Conservation (phyloP, 2,797 vertebrate genomes). For the Scolopax bukidnonensis region DNA sequence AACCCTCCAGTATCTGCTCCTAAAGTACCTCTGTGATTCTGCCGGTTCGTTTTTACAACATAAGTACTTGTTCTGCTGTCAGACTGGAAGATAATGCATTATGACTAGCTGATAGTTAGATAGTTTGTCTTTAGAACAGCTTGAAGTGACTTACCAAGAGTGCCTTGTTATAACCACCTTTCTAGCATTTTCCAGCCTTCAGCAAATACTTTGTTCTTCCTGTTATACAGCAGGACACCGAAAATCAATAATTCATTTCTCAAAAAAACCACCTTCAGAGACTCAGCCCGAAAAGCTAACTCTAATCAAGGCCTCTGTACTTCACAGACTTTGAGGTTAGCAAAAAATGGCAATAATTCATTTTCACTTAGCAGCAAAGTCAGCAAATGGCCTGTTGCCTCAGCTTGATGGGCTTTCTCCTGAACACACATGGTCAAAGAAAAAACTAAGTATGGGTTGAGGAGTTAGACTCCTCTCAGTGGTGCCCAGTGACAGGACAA, state of each 20-base stretch:
- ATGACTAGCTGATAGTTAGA: background rate
- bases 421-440: background rate
- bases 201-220: background rate
- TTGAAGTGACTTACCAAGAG: background rate
- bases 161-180: background rate
- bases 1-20: background rate
- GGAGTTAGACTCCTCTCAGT: background rate
- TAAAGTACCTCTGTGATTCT: background rate
- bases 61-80: background rate
- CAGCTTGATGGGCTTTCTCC: background rate
- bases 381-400: background rate
- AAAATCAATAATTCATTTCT: background rate
- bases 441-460: background rate
- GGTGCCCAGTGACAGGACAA: no score
- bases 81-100: background rate
- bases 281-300: background rate
- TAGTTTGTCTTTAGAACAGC: background rate
- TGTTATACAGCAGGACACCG: background rate
- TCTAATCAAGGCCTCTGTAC: background rate
- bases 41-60: background rate
- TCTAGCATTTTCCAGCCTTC: background rate
- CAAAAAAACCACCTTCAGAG: background rate
- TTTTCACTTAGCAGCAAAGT: background rate
- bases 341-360: background rate
- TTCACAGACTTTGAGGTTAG: background rate